Conservation (phyloP, 2,797 vertebrate genomes). For the Spatula versicolor region DNA sequence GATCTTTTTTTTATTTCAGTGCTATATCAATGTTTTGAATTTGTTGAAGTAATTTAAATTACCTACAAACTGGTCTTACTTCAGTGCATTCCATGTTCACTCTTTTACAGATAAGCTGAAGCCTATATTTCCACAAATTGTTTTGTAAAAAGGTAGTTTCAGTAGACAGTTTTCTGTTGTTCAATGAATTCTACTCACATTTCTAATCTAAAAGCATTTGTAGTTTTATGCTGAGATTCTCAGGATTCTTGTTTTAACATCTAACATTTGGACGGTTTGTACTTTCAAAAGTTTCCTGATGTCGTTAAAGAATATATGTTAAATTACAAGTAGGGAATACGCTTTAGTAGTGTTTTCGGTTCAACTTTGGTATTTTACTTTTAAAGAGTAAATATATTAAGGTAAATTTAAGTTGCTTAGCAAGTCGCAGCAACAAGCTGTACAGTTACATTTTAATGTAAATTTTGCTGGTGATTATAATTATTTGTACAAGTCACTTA, state of each 20-base stretch:
- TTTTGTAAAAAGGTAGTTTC: background rate
- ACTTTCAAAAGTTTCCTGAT: background rate
- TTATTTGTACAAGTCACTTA: background rate
- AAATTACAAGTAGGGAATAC: background rate
- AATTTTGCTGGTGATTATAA: background rate
- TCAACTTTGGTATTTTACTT: background rate
- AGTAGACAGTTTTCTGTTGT: background rate
- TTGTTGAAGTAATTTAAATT: background rate
- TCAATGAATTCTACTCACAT: accelerated
- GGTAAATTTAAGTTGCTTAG: background rate
- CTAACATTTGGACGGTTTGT: background rate
- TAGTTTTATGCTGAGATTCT: background rate
- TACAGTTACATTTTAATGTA: background rate
- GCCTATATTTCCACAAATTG: background rate
- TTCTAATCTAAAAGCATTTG: background rate
- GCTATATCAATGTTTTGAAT: accelerated
- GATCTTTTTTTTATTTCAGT: background rate
- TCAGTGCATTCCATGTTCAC: background rate
- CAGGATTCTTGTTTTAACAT: background rate
- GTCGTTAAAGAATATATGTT: background rate
- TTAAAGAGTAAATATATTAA: background rate
- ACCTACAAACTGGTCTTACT: background rate
- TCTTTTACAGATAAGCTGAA: background rate
- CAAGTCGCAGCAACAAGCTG: no score
- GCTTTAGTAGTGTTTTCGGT: background rate